Evolutionary conservation across 2,113 vertebrate species (phyloP), one percentile per base, ranked within the genome.

Genomic region (Chaetura pelagica): DNA sequence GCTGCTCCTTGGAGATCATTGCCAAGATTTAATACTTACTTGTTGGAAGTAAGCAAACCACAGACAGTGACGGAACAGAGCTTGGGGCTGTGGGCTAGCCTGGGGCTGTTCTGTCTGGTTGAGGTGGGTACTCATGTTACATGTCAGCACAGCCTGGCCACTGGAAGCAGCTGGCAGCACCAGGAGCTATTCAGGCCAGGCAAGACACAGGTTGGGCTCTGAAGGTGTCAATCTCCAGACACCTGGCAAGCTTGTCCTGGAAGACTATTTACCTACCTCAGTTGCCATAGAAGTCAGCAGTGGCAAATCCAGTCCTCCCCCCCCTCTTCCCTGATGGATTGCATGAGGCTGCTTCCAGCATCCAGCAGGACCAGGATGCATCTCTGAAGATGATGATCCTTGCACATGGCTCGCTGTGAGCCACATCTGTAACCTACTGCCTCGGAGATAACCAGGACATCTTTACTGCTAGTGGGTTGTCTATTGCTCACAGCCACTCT

Each of bases 291-390:
- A 38, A 66, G 13, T 29, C 69, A 84, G n/a, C 8, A 35, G 32
- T 6, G 34, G 51, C 52, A 73, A 87, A 87, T 8, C 24, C 5
- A 71, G 4, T 29, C 66, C 40, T 55, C 29, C 35, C 29, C 9
- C 5, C 11, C 35, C 30, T 63, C 1, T 0, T 78, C 34, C 54
- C 35, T 4, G 1, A 5, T 5, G 34, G 42, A 76, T 4, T 63
- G 24, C 2, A 1, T 17, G 32, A 2, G 2, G 22, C 77, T 71
- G 29, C 57, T 67, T 79, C 67, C 62, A 84, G 22, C 4, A 1
- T 30, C n/a, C 42, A 42, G 42, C 26, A 67, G 58, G 68, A 62
- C 32, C 2, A 1, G 26, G 46, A 38, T 30, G 30, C 8, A 1
- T 22, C 30, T 55, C 42, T 40, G 13, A 32, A 72, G 44, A 44